A percentile compares a stretch with the other conserved stretches of the same genome.
phyloP scores from a whole-genome alignment of 2,888 invertebrate species.

The Nomada flava region DNA sequence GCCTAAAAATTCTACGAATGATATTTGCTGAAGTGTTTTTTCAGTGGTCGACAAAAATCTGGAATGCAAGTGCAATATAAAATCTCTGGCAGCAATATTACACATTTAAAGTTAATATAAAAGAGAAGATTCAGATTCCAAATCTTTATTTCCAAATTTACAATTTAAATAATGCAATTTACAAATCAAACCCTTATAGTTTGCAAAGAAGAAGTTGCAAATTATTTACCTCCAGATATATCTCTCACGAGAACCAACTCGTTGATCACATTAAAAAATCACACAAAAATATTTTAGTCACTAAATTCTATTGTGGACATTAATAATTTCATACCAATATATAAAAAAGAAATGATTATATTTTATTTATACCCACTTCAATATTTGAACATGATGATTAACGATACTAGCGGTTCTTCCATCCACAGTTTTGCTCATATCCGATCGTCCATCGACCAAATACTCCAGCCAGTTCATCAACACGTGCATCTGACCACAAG shows the following conservation, averaged over 20 bases:
- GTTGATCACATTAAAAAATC: too few relatives aligned
- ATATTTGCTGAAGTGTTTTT: constrained; percentile 69
- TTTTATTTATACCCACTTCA: constrained; percentile 44
- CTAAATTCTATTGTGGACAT: too few relatives aligned
- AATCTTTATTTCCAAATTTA: too few relatives aligned
- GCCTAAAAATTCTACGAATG: constrained; percentile 77
- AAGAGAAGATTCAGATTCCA: too few relatives aligned
- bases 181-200: too few relatives aligned
- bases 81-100: too few relatives aligned
- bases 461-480: constrained; percentile 61
- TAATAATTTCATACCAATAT: neutral
- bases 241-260: too few relatives aligned
- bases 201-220: too few relatives aligned
- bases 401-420: constrained; percentile 61
- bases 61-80: constrained; percentile 18
- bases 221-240: too few relatives aligned
- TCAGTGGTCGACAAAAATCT: constrained; percentile 49
- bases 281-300: too few relatives aligned
- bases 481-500: constrained; percentile 71
- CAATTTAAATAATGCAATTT: too few relatives aligned
- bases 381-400: constrained; percentile 61
- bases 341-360: neutral
- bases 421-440: constrained; percentile 38
- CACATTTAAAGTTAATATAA: too few relatives aligned
- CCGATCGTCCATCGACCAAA: constrained; percentile 52